A percentile compares a stretch with the other conserved stretches of the same genome.
Evolutionary conservation across 2,797 vertebrate genomes (phyloP).

Genomic region (Falco concolor): DNA sequence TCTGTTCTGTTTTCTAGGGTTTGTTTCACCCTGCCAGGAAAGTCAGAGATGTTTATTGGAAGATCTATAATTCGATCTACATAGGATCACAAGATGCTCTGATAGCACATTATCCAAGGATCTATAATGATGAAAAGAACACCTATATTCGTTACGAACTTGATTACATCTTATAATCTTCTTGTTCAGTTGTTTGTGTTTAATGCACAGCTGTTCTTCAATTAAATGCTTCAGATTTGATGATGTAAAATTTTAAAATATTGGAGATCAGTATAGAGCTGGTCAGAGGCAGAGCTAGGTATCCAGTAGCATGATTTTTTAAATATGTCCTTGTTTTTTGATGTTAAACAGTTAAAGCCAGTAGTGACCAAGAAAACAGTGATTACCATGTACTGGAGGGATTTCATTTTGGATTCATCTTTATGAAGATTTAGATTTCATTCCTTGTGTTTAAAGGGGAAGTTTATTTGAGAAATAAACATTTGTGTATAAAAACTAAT

Average conservation of each 20-base stretch:
- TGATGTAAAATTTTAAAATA: conserved; percentile 76
- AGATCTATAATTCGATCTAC: conserved; percentile 99
- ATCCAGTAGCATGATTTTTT: conserved; percentile 81
- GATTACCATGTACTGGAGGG: conserved; percentile 72
- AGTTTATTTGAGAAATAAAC: conserved; percentile 98
- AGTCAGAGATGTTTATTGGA: conserved; percentile 98
- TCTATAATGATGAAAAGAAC: conserved; percentile 98
- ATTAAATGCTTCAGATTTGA: conserved; percentile 73
- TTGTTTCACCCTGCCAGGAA: conserved; percentile 97
- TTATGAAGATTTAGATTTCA: conserved; percentile 80
- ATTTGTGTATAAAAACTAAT: conserved; percentile 92
- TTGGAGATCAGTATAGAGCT: conserved; percentile 69
- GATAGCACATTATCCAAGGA: conserved; percentile 96
- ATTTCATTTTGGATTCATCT: conserved; percentile 77
- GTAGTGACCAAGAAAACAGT: conserved; percentile 79
- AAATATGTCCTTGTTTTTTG: conserved; percentile 78
- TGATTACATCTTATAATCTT: conserved; percentile 91
- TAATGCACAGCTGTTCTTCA: conserved; percentile 75
- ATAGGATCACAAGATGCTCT: conserved; percentile 98
- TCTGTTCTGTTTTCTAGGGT: conserved; percentile 76
- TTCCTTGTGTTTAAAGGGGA: conserved; percentile 87
- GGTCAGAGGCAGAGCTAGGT: conserved; percentile 76
- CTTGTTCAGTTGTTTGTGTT: conserved; percentile 71
- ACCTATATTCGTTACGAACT: conserved; percentile 94
- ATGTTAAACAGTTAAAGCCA: conserved; percentile 78